These are phyloP conservation scores for Pelvicachromis taeniatus DNA, from an alignment of 2,113 vertebrate genomes.

Conservation along the genomic window DNA sequence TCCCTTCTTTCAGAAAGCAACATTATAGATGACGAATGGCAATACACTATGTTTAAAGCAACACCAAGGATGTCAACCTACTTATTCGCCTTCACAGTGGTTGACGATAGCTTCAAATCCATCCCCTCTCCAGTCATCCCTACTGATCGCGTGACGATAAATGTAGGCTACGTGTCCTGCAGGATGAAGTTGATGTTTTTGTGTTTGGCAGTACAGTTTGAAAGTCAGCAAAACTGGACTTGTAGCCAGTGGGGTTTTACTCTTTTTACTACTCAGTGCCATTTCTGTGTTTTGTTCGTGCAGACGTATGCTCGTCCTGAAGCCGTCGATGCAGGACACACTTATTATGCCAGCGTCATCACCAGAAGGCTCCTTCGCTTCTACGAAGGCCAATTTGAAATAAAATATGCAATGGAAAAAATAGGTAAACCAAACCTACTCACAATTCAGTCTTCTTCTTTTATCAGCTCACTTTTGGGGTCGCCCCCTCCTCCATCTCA, in stretches of 20 bases:
- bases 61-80: conserved; percentile 75
- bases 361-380: conserved; percentile 43
- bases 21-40: conserved; percentile 27
- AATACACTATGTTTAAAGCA: conserved; percentile 1
- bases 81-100: conserved; percentile 67
- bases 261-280: background rate
- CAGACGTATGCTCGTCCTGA: conserved; percentile 66
- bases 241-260: background rate
- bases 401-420: conserved; percentile 27
- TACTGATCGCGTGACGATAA: background rate
- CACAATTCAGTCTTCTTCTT: background rate
- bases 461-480: background rate
- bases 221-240: background rate
- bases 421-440: conserved; percentile 46
- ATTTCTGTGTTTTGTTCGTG: background rate
- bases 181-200: background rate
- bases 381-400: conserved; percentile 18
- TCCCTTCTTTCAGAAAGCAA: background rate
- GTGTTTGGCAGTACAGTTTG: background rate
- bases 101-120: accelerated
- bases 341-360: conserved; percentile 27
- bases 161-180: conserved; percentile 29
- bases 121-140: accelerated
- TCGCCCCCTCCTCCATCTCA: background rate
- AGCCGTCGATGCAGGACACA: conserved; percentile 11